Conservation (phyloP, 2,113 vertebrate genomes). For the Phalacrocorax aristotelis region DNA sequence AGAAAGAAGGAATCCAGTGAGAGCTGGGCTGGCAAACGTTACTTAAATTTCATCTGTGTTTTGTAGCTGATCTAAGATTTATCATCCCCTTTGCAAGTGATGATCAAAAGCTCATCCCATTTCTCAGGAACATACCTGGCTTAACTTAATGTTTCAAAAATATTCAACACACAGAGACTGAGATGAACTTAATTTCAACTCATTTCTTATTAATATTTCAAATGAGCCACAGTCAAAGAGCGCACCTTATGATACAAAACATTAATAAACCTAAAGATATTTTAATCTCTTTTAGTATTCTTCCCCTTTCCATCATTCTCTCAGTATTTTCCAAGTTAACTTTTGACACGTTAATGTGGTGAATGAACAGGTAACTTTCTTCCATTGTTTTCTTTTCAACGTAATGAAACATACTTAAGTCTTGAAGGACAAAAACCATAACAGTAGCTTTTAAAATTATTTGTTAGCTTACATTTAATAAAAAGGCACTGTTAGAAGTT, state of each 20-base stretch:
- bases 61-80: not conserved
- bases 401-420: not conserved
- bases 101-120: not conserved
- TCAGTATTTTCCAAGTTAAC: not conserved
- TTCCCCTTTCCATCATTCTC: not conserved
- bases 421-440: not conserved
- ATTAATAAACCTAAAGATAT: not conserved
- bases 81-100: not conserved
- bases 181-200: not conserved
- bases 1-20: not conserved
- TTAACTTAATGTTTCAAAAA: not conserved
- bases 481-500: not conserved
- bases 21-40: not conserved
- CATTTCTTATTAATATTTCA: not conserved
- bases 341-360: not conserved
- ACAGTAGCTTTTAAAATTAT: not conserved
- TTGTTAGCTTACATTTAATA: not conserved
- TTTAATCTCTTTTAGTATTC: not conserved
- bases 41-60: not conserved
- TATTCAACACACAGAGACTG: not conserved
- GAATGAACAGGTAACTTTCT: not conserved
- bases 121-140: not conserved
- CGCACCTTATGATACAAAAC: not conserved
- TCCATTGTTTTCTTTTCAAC: not conserved
- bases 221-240: too few relatives aligned